A percentile compares a stretch with the other conserved stretches of the same genome.
phyloP scores from a whole-genome alignment of 2,113 vertebrate species.

The Brachypteracias leptosomus region DNA sequence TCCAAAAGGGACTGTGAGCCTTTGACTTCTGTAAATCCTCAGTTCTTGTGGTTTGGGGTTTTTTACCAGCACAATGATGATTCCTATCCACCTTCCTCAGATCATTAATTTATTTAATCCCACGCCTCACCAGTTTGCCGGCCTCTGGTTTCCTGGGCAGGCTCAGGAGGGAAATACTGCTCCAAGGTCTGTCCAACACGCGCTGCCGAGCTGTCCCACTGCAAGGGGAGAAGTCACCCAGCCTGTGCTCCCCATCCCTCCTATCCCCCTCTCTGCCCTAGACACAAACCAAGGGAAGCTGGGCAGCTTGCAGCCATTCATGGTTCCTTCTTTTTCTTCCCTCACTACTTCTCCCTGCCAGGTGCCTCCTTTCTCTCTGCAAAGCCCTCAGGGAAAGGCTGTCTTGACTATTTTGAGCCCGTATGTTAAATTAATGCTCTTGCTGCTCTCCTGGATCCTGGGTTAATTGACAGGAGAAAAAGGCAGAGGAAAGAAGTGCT shows the following conservation, averaged over 20 bases:
- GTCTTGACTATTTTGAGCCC: neutral
- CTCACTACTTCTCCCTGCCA: neutral
- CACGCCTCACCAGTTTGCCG: neutral
- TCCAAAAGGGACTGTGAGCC: neutral
- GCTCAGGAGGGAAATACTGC: neutral
- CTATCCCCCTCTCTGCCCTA: neutral
- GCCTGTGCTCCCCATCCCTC: neutral
- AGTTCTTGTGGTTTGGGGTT: neutral
- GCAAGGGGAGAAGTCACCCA: neutral
- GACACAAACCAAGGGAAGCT: rapidly evolving
- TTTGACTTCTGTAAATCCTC: neutral
- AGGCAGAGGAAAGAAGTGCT: neutral
- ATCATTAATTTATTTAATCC: slow-evolving; percentile 57
- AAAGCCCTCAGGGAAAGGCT: neutral
- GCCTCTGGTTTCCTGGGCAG: neutral
- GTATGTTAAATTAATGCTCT: neutral
- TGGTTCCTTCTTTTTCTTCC: neutral
- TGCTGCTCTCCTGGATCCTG: neutral
- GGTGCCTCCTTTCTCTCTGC: neutral
- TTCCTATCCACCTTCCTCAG: slow-evolving; percentile 1
- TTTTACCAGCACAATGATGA: neutral
- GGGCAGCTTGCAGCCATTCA: neutral
- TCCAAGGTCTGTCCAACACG: neutral
- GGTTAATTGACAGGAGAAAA: neutral
- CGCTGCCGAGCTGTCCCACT: neutral